Conservation (phyloP, 2,113 vertebrate species). For the Natator depressus region DNA sequence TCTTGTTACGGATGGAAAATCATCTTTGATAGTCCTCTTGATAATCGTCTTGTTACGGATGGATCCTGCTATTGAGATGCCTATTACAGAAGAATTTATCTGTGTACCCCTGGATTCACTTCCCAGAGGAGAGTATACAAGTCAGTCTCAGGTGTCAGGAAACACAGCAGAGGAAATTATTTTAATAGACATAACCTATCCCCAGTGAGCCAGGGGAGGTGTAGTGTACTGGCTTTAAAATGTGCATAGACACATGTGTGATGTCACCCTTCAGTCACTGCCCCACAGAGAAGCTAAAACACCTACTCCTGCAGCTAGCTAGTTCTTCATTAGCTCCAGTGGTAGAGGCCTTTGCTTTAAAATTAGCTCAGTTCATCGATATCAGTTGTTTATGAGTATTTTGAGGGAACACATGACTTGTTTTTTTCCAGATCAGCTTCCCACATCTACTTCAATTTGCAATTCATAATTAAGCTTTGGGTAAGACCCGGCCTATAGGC, state of each 20-base stretch:
- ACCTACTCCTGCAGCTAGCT: neutral
- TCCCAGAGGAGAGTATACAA: neutral
- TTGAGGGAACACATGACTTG: neutral
- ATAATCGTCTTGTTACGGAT: neutral
- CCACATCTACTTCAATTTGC: neutral
- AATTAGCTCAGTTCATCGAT: neutral
- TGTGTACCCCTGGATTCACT: neutral
- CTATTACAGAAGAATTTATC: neutral
- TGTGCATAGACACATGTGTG: neutral
- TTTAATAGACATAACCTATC: neutral
- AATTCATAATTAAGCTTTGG: neutral
- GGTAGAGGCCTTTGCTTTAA: neutral
- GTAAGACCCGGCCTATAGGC: neutral
- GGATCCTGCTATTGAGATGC: neutral
- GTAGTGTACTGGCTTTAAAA: neutral
- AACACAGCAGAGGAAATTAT: accelerated
- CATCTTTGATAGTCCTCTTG: neutral
- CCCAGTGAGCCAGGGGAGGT: neutral
- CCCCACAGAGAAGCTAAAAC: accelerated
- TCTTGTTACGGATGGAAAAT: neutral
- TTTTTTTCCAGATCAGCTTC: neutral
- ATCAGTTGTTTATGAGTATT: neutral
- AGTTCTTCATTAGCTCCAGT: accelerated
- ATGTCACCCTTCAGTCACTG: neutral
- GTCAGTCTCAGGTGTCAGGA: neutral